Evolutionary conservation across 2,797 vertebrate genomes (phyloP), one percentile per base, ranked within the genome.

Genomic region (Pteronotus mesoamericanus): DNA sequence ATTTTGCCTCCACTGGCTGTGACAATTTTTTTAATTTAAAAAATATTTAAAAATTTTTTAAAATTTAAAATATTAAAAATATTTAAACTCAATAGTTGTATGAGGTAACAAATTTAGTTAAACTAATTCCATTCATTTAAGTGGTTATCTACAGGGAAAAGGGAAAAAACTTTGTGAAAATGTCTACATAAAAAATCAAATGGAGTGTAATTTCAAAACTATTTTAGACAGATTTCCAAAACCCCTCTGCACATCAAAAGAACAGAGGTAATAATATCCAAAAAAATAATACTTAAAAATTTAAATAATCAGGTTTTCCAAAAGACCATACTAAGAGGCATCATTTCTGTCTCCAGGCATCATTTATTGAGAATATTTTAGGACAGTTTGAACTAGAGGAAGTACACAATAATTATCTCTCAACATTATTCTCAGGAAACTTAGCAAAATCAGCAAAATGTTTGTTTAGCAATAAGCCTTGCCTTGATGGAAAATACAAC

Each of bases 361-460:
- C 26, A 89, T 61, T 91, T 94, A 89, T 4, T 79, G 37, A 86
- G 69, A 96, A 18, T 91, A 91, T 86, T 82, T 96, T 96, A 91
- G 68, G 55, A 48, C 22, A 88, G 19, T 84, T 0, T 83, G 88
- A 95, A 87, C 66, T 82, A 94, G 15, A 94, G 19, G 22, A 86
- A 92, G 66, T 19, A 72, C 34, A 85, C 5, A 86, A 77, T 42
- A 68, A 75, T 83, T 24, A 66, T 85, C 72, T 48, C 85, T 22
- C 19, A 92, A 85, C 1, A 75, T 71, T 91, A 90, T 46, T 96
- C 95, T 87, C 53, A 91, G n/a, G 51, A 92, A 94, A 91, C 26
- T 80, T 55, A 66, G 9, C 57, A 86, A 93, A 97, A 86, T 53
- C 37, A 57, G 55, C 29, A 94, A 86, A 87, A 71, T 26, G 68